Conservation (phyloP, 2,113 vertebrate species). For the Ictidomys tridecemlineatus region DNA sequence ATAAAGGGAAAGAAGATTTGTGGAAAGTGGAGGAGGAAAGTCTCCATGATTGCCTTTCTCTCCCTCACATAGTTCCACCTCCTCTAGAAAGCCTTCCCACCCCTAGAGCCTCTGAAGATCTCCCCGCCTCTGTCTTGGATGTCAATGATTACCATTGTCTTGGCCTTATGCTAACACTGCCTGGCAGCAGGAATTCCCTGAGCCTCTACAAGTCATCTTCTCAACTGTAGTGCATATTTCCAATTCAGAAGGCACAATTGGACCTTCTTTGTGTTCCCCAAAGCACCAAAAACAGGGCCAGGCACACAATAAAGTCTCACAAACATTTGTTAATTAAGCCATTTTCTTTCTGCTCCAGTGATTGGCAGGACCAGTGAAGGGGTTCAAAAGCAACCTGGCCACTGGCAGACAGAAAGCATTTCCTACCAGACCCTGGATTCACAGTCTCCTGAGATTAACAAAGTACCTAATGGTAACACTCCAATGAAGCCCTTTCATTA, state of each 20-base stretch:
- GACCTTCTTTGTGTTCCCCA: background rate
- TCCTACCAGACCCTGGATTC: background rate
- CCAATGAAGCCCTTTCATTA: slow-evolving; percentile 22
- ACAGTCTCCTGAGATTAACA: background rate
- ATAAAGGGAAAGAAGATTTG: background rate
- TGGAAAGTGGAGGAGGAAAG: background rate
- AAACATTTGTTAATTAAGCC: background rate
- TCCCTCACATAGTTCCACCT: background rate
- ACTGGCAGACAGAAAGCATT: background rate
- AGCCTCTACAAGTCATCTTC: background rate
- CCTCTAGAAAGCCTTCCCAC: background rate
- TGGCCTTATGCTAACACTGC: background rate
- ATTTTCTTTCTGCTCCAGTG: slow-evolving; percentile 24
- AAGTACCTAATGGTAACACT: background rate
- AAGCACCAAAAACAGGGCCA: background rate
- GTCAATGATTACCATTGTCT: background rate
- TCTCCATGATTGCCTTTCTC: background rate
- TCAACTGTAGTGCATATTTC: background rate
- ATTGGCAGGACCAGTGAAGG: background rate
- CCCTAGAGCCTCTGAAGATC: background rate
- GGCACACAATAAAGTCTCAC: background rate
- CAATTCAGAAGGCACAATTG: slow-evolving; percentile 29
- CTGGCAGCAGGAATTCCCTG: background rate
- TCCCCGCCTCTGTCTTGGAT: background rate
- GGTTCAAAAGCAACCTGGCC: background rate